phyloP scores from a whole-genome alignment of 2,113 vertebrate genomes.

The Plecotus auritus region DNA sequence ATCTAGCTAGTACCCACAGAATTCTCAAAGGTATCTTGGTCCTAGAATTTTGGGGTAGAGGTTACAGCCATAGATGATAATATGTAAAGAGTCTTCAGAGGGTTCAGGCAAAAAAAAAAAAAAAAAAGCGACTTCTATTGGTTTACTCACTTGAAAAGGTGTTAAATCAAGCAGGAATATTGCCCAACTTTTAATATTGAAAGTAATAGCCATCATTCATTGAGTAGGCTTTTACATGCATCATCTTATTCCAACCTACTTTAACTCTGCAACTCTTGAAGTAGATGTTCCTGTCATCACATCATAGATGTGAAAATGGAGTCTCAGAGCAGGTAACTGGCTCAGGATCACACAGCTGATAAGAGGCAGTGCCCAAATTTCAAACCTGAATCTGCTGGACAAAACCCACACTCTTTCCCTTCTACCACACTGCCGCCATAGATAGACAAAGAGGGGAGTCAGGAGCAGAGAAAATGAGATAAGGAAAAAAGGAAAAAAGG shows the following conservation, averaged over 20 bases:
- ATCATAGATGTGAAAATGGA: background rate
- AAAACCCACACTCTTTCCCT: background rate
- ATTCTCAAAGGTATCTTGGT: background rate
- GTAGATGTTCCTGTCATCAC: background rate
- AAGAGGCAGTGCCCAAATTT: background rate
- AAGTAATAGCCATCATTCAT: background rate
- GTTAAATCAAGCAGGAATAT: background rate
- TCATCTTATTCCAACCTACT: background rate
- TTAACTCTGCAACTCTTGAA: background rate
- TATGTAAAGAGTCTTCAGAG: background rate
- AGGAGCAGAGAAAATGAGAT: background rate
- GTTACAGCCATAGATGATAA: background rate
- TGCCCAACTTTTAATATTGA: background rate
- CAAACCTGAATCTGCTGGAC: background rate
- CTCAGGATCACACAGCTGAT: background rate
- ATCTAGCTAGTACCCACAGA: background rate
- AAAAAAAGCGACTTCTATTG: background rate
- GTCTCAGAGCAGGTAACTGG: background rate
- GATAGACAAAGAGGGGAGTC: background rate
- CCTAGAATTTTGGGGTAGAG: background rate
- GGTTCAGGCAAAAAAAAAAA: background rate
- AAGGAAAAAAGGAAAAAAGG: background rate
- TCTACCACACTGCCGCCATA: background rate
- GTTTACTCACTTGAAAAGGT: slow-evolving; percentile 1
- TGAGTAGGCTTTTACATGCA: background rate